Base-by-base conservation (phyloP, 2,797 vertebrate genomes). In the Paratrypauchen microcephalus region DNA sequence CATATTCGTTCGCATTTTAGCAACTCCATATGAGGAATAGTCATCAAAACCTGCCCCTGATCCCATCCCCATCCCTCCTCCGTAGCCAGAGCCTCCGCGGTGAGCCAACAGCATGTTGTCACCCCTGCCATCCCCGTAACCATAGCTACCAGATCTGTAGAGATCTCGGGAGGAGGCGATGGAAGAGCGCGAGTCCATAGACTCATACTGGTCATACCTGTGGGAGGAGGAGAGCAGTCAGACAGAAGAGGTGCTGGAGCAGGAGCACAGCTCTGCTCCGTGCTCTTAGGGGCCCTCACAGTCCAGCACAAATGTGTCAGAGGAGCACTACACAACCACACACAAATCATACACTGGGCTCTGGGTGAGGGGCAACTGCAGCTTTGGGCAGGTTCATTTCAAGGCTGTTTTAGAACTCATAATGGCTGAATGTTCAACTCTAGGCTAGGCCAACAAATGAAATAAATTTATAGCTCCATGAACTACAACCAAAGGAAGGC, bases 171-270 rank as follows among this genome's bases (percentile, higher is more conserved):
- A 95, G 85, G 96, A 94, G 77, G 91, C 90, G 85, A 95, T 86
- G 47, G 95, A 89, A 72, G 93, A 78, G 88, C 95, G 93, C 2
- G 95, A 95, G 92, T 96, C 95, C 86, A 94, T 97, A 82, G 96
- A 94, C 90, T 97, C 96, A 66, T 95, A 98, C 79, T 96, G 94
- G 88, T 96, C 95, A 87, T 95, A 98, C 93, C 96, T 98, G 95
- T 82, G 88, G 88, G 92, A 92, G 91, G 92, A 88, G 90, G 78
- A 90, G 82, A 87, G 81, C 87, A 80, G 87, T 89, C 88, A 88
- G 79, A 88, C 74, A 89, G 88, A 80, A 87, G 83, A 91, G 88
- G 83, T 84, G 83, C 70, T 86, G 83, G 83, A 87, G 88, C 87
- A 82, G 80, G 79, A 85, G 77, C 84, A 76, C 78, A 82, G 86